phyloP scores from a whole-genome alignment of 2,113 vertebrate species.

The Psittacus erithacus region DNA sequence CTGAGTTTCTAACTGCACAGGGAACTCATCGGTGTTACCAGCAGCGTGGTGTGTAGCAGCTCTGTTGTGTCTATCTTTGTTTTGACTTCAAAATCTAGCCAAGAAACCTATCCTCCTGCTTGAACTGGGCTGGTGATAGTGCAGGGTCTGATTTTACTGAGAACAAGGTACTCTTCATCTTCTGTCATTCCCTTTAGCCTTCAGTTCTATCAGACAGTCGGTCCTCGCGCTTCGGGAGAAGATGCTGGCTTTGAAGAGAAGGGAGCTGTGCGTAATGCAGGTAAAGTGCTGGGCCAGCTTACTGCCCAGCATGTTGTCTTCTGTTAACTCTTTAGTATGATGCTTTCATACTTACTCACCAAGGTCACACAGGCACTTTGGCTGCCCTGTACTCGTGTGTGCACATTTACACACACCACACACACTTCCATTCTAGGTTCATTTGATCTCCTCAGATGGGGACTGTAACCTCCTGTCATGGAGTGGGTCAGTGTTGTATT shows the following conservation, averaged over 20 bases:
- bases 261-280: constrained; percentile 13
- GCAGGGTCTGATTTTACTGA: not conserved
- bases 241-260: constrained; percentile 64
- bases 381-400: accelerated
- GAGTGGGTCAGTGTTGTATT: not conserved
- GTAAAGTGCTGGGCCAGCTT: constrained; percentile 8
- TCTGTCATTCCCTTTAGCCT: constrained; percentile 37
- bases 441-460: not conserved
- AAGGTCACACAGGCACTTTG: not conserved
- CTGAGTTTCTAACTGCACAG: not conserved
- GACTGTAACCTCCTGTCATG: not conserved
- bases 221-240: constrained; percentile 71
- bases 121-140: not conserved
- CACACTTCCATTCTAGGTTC: not conserved
- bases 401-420: not conserved
- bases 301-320: not conserved
- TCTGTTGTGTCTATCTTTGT: not conserved
- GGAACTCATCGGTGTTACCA: not conserved
- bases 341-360: not conserved
- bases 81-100: not conserved
- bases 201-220: constrained; percentile 46
- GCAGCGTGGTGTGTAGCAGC: not conserved
- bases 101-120: not conserved
- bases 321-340: no score
- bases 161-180: not conserved